These are phyloP conservation scores for Triplophysa bombifrons DNA, from an alignment of 2,797 vertebrate species.

Conservation along the genomic window DNA sequence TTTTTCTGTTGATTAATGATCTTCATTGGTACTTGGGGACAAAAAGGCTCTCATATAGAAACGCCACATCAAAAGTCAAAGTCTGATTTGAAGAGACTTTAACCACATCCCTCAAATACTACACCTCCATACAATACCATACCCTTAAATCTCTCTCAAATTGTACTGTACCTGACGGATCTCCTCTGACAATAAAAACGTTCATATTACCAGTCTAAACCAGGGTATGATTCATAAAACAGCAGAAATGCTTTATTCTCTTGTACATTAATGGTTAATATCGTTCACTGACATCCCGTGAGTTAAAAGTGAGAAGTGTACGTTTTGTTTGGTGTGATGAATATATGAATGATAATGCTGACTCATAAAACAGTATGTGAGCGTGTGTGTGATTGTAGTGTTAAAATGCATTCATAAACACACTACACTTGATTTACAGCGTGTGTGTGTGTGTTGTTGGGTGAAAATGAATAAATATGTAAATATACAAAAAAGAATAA, in stretches of 20 bases:
- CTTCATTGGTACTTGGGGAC: not conserved
- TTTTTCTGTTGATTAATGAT: too few species aligned
- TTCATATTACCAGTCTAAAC: not conserved
- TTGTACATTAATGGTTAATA: not conserved
- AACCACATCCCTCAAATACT: too few species aligned
- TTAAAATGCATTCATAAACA: slow-evolving; percentile 41
- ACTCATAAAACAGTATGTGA: slow-evolving; percentile 42
- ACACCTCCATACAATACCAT: too few species aligned
- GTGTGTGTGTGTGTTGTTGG: slow-evolving; percentile 9
- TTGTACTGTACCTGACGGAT: slow-evolving; percentile 1
- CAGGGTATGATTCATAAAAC: not conserved
- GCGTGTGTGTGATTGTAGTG: slow-evolving; percentile 29
- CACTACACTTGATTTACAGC: slow-evolving; percentile 18
- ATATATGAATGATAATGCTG: slow-evolving; percentile 41
- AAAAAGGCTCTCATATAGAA: too few species aligned
- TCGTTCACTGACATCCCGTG: not conserved
- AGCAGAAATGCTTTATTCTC: not conserved
- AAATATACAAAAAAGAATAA: not conserved
- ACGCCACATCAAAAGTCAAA: too few species aligned
- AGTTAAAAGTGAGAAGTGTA: not conserved
- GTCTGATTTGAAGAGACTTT: too few species aligned
- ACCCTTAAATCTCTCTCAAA: not conserved
- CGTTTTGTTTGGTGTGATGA: slow-evolving; percentile 30
- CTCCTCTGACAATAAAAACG: not conserved
- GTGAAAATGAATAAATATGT: slow-evolving; percentile 25